Percentiles rank a stretch among this genome's conserved stretches.
phyloP scores from a whole-genome alignment of 2,888 invertebrate genomes.

The Drosophila mayaguana region DNA sequence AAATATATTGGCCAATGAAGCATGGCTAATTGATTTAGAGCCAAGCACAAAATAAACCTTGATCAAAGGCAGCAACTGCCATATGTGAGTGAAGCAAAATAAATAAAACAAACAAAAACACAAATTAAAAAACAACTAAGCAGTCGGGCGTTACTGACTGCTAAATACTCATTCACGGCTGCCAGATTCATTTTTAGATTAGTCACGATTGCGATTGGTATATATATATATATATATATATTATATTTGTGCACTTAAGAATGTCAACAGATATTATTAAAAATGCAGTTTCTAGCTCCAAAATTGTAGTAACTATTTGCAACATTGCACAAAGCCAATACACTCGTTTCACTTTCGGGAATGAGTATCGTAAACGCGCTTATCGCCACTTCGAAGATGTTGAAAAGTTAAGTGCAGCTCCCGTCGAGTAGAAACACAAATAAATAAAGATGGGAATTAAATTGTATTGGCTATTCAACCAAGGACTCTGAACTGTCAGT shows the following conservation, averaged over 20 bases:
- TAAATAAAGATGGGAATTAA: conserved; percentile 41
- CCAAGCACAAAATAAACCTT: conserved; percentile 11
- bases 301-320: too few species aligned
- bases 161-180: too few species aligned
- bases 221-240: too few species aligned
- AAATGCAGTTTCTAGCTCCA: too few species aligned
- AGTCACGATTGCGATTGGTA: too few species aligned
- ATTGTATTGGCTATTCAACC: conserved; percentile 18
- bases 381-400: conserved; percentile 23
- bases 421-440: conserved; percentile 7
- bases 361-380: not conserved
- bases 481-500: conserved; percentile 25
- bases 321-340: too few species aligned
- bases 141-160: too few species aligned
- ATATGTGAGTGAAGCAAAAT: not conserved
- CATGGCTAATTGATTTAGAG: conserved; percentile 55
- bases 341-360: too few species aligned
- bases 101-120: not conserved
- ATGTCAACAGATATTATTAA: too few species aligned
- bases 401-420: conserved; percentile 44
- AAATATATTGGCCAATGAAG: conserved; percentile 41
- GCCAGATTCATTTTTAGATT: too few species aligned
- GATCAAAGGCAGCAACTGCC: conserved; percentile 45
- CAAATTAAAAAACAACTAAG: not conserved
- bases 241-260: too few species aligned